Base-by-base conservation (phyloP, 2,797 vertebrate genomes). In the Gadopsis marmoratus region DNA sequence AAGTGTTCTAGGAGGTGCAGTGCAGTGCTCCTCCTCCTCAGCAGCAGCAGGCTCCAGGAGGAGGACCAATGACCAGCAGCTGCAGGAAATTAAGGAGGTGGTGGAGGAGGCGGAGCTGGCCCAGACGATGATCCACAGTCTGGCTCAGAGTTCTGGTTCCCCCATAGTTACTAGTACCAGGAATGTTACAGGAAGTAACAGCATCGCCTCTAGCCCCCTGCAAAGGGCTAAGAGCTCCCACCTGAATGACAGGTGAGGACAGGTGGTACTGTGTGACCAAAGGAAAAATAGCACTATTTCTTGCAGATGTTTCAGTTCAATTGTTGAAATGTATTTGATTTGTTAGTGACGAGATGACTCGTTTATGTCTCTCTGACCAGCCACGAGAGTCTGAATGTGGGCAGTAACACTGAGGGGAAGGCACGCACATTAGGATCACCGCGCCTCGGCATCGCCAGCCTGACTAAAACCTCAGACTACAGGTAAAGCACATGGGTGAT, bases 401-500 rank as follows among this genome's bases (percentile, higher is more conserved):
- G 94, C 19, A 89, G 94, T 70, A 96, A 96, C 74, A 86, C 92
- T 58, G 98, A 99, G 9, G 94, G 95, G 67, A 99, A 99, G 87
- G 92, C 97, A 41, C 95, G 98, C 19, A 92, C 97, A 2, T 93
- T 98, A 87, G 98, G 98, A 79, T 99, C 98, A 0, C 98, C 98
- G 0, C 94, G 98, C 31, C 96, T 99, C 10, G 98, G 98, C 54
- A 92, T 99, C 5, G 98, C 98, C 21, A 99, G 98, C 79, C 94
- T 99, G 74, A 97, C 97, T 13, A 99, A 97, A 94, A 97, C 97
- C 4, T 96, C 98, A 0, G 98, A 99, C 45, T 99, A 98, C 82
- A 98, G 92, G 94, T 95, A 50, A 41, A 56, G 4, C 14, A 43
- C 23, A 55, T 26, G 39, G 7, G 13, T 12, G 7, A 60, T 54